These are phyloP conservation scores for Ibidorhyncha struthersii DNA, from an alignment of 2,113 vertebrate genomes.

Conservation along the genomic window DNA sequence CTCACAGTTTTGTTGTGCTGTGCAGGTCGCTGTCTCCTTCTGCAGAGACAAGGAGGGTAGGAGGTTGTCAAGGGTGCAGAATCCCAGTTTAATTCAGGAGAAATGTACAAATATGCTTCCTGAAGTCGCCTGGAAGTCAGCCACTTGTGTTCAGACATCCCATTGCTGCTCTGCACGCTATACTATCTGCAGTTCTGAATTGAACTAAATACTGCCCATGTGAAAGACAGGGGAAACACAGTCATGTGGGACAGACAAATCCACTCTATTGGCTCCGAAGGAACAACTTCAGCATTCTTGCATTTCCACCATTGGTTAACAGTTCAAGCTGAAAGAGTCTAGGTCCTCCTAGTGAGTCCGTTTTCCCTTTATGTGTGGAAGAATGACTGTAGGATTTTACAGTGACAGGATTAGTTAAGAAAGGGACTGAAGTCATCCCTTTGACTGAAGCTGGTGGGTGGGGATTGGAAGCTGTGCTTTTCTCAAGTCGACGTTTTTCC, in stretches of 20 bases:
- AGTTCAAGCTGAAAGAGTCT: conserved; percentile 75
- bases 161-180: conserved; percentile 76
- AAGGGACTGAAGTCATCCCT: conserved; percentile 72
- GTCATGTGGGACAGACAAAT: conserved; percentile 84
- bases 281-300: conserved; percentile 79
- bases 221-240: conserved; percentile 79
- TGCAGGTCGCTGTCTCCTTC: not conserved
- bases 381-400: conserved; percentile 83
- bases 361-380: conserved; percentile 79
- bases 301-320: conserved; percentile 84
- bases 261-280: conserved; percentile 82
- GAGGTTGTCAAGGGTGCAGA: conserved; percentile 65
- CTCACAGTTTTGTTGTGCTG: conserved; percentile 69
- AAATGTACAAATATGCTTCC: conserved; percentile 43
- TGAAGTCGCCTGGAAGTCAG: conserved; percentile 65
- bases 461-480: conserved; percentile 60
- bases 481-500: conserved; percentile 46
- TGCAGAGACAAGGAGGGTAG: not conserved
- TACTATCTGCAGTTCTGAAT: conserved; percentile 84
- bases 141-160: conserved; percentile 75
- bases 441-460: conserved; percentile 68
- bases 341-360: conserved; percentile 72
- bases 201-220: conserved; percentile 80
- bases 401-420: conserved; percentile 77
- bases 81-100: conserved; percentile 27